Conservation (phyloP, 2,888 invertebrate genomes). For the Sinodicranocentrus sp. region DNA sequence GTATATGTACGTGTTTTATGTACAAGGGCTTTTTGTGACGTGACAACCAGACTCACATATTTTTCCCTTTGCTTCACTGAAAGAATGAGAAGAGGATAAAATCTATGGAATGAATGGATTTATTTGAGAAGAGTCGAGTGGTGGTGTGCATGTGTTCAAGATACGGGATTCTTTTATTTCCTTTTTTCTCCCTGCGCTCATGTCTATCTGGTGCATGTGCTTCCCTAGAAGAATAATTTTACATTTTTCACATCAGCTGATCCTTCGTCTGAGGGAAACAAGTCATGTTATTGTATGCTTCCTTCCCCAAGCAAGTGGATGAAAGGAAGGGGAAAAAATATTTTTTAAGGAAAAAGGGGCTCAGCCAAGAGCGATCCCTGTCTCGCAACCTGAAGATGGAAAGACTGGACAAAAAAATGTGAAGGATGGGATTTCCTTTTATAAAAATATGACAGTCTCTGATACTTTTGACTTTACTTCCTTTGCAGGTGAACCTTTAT, state of each 20-base stretch:
- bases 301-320: background rate
- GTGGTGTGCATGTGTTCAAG: too few relatives aligned
- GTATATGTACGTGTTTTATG: background rate
- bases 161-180: background rate
- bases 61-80: constrained; percentile 3
- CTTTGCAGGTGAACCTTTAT: too few relatives aligned
- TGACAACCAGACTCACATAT: too few relatives aligned
- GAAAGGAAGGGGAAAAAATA: background rate
- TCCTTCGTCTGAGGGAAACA: background rate
- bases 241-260: background rate
- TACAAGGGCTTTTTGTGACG: constrained; percentile 1
- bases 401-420: too few relatives aligned
- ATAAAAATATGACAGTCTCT: too few relatives aligned
- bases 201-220: background rate
- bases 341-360: background rate
- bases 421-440: background rate
- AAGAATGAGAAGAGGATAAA: too few relatives aligned
- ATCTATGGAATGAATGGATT: too few relatives aligned
- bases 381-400: too few relatives aligned
- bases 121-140: too few relatives aligned
- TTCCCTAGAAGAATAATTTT: background rate
- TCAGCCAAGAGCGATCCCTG: too few relatives aligned
- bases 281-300: background rate
- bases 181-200: background rate
- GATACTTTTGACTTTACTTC: too few relatives aligned